phyloP scores from a whole-genome alignment of 1,140 invertebrate species.

The Zaprionus ornatus region DNA sequence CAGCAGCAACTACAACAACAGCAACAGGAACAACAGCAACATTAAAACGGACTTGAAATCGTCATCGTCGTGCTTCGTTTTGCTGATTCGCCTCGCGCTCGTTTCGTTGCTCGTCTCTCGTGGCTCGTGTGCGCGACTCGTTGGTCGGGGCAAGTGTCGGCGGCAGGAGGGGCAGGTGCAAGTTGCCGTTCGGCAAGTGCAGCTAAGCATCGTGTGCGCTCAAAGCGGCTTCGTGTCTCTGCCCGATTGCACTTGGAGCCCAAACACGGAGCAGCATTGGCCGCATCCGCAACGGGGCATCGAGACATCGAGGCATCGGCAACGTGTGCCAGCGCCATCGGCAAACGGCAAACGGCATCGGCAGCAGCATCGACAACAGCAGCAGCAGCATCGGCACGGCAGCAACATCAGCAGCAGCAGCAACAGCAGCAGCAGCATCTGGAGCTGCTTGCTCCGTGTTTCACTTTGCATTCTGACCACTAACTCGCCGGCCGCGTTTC shows the following conservation, averaged over 20 bases:
- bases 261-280: slow-evolving; percentile 35
- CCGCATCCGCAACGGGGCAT: slow-evolving; percentile 36
- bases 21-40: slow-evolving; percentile 13
- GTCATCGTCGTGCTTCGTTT: slow-evolving; percentile 20
- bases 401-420: slow-evolving; percentile 5
- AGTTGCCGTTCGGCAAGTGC: slow-evolving; percentile 34
- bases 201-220: slow-evolving; percentile 56
- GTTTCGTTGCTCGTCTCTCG: slow-evolving; percentile 21
- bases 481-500: slow-evolving; percentile 83
- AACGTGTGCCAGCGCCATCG: neutral
- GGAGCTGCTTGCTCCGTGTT: slow-evolving; percentile 67
- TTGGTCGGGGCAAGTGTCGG: neutral
- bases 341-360: slow-evolving; percentile 14
- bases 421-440: slow-evolving; percentile 28
- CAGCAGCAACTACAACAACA: slow-evolving; percentile 24
- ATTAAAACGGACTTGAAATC: slow-evolving; percentile 12
- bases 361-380: slow-evolving; percentile 16
- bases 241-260: slow-evolving; percentile 46
- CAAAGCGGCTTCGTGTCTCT: slow-evolving; percentile 48
- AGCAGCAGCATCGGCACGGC: neutral
- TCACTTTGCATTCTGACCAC: slow-evolving; percentile 83
- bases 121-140: slow-evolving; percentile 7
- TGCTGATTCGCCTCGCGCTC: slow-evolving; percentile 10
- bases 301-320: neutral
- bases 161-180: slow-evolving; percentile 12